phyloP scores from a whole-genome alignment of 2,888 invertebrate genomes.

The Andrena dorsata region DNA sequence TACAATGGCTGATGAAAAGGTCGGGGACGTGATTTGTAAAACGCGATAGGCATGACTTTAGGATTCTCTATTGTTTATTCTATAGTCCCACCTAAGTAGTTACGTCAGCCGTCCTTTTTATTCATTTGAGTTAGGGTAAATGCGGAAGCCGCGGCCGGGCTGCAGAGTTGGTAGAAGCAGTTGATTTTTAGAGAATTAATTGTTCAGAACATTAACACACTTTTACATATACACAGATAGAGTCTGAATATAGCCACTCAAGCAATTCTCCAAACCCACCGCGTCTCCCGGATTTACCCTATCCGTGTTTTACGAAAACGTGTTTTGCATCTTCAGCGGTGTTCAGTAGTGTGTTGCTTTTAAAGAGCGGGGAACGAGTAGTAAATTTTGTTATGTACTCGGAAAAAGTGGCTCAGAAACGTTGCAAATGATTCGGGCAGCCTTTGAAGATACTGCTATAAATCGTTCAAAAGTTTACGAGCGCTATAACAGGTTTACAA shows the following conservation, averaged over 20 bases:
- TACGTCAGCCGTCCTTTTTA: too few relatives aligned
- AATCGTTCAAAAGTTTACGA: neutral
- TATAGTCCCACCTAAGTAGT: too few relatives aligned
- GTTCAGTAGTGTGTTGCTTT: neutral
- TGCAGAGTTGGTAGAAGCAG: too few relatives aligned
- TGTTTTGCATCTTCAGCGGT: neutral
- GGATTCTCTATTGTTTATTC: too few relatives aligned
- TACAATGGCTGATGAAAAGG: neutral
- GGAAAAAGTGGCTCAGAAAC: neutral
- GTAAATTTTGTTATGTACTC: neutral
- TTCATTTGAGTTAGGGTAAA: neutral
- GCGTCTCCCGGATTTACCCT: too few relatives aligned
- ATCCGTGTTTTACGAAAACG: neutral
- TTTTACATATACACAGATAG: too few relatives aligned
- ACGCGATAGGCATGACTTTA: neutral
- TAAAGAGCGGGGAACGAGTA: neutral
- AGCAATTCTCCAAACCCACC: too few relatives aligned
- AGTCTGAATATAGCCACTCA: too few relatives aligned
- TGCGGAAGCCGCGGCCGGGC: too few relatives aligned
- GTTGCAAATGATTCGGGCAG: neutral
- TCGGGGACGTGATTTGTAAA: neutral
- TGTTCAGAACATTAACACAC: too few relatives aligned
- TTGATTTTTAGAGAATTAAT: too few relatives aligned
- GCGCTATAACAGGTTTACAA: neutral
- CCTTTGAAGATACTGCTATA: neutral